A percentile compares a stretch with the other conserved stretches of the same genome.
phyloP scores from a whole-genome alignment of 1,140 invertebrate species.

The Euwallacea fornicatus region DNA sequence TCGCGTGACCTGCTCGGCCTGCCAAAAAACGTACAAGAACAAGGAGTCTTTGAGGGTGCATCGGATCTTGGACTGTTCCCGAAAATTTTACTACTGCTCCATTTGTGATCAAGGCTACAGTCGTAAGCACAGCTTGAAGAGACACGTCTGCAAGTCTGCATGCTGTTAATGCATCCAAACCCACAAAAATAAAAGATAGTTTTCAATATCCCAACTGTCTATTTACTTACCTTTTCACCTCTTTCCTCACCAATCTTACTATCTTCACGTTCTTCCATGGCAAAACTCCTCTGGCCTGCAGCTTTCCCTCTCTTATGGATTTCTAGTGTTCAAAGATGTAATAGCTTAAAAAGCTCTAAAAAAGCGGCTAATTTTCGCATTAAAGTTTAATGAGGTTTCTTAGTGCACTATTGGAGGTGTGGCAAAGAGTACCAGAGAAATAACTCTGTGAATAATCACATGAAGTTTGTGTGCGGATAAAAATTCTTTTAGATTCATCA shows the following conservation, averaged over 20 bases:
- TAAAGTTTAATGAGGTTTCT: too few species aligned
- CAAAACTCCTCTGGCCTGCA: too few species aligned
- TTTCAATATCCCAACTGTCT: too few species aligned
- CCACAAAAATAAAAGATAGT: too few species aligned
- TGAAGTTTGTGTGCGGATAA: conserved; percentile 35
- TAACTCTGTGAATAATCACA: conserved; percentile 32
- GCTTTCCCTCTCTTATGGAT: too few species aligned
- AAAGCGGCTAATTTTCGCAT: too few species aligned
- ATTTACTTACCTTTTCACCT: too few species aligned
- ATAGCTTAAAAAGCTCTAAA: too few species aligned
- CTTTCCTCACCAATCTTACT: too few species aligned
- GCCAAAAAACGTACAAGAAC: conserved; percentile 32
- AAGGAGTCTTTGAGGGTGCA: conserved; percentile 28
- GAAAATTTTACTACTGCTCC: neutral
- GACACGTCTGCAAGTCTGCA: neutral
- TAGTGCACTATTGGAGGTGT: conserved; percentile 14
- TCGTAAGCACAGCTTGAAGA: neutral
- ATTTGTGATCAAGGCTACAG: neutral
- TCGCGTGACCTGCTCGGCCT: conserved; percentile 3
- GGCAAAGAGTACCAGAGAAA: conserved; percentile 34
- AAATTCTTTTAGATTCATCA: conserved; percentile 35
- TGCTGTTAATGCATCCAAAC: too few species aligned
- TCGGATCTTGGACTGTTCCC: conserved; percentile 25
- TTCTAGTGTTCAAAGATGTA: too few species aligned
- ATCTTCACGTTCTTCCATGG: too few species aligned